Conservation (phyloP, 2,113 vertebrate species). For the Corynorhinus townsendii region DNA sequence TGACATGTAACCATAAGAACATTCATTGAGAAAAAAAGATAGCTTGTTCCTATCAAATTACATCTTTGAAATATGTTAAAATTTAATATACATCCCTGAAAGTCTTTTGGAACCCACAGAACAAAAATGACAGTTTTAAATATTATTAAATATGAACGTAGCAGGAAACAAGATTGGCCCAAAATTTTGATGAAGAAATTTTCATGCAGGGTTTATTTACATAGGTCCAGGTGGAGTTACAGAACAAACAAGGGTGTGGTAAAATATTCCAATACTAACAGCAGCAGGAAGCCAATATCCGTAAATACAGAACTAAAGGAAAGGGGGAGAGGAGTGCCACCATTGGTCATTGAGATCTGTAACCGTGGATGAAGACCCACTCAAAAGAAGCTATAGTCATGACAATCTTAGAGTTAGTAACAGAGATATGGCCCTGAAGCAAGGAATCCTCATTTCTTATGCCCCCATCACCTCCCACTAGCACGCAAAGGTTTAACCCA, state of each 20-base stretch:
- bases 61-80: background rate
- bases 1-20: background rate
- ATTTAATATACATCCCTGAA: background rate
- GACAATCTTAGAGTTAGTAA: background rate
- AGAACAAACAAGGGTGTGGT: background rate
- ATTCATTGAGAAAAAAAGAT: background rate
- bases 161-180: background rate
- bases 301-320: background rate
- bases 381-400: background rate
- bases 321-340: background rate
- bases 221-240: background rate
- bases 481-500: background rate
- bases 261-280: background rate
- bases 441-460: background rate
- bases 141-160: background rate
- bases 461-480: background rate
- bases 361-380: background rate
- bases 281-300: background rate
- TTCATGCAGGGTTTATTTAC: background rate
- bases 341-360: background rate
- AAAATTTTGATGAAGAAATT: background rate
- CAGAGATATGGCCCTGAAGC: background rate
- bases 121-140: background rate
- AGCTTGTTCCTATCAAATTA: background rate
- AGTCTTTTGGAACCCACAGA: background rate